Evolutionary conservation across 2,113 vertebrate genomes (phyloP).

Genomic region (Tautogolabrus adspersus): DNA sequence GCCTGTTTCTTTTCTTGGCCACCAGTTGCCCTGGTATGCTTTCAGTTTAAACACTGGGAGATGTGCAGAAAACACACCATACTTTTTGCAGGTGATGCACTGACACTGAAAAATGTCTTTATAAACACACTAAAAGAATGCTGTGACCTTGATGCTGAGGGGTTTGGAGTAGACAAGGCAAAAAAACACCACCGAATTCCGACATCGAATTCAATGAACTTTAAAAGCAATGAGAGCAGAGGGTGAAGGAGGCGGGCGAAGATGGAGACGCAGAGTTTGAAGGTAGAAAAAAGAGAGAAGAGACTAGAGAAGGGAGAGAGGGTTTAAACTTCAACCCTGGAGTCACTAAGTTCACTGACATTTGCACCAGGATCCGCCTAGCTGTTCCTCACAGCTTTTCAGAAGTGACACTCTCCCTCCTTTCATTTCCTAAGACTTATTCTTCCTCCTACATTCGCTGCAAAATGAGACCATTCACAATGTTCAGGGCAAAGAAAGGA

Average conservation of each 20-base stretch:
- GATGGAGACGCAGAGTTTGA: slow-evolving; percentile 45
- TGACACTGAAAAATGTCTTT: slow-evolving; percentile 25
- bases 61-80: slow-evolving; percentile 18
- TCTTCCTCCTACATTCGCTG: slow-evolving; percentile 58
- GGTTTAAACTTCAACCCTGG: slow-evolving; percentile 72
- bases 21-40: slow-evolving; percentile 9
- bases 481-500: slow-evolving; percentile 31
- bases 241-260: slow-evolving; percentile 45
- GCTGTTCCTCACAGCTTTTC: slow-evolving; percentile 67
- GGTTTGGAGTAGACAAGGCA: slow-evolving; percentile 44
- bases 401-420: slow-evolving; percentile 54
- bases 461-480: slow-evolving; percentile 65
- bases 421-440: slow-evolving; percentile 59
- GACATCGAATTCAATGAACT: slow-evolving; percentile 65
- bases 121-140: slow-evolving; percentile 37
- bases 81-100: slow-evolving; percentile 32
- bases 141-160: slow-evolving; percentile 48
- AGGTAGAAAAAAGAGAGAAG: slow-evolving; percentile 33
- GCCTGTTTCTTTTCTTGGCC: slow-evolving; percentile 26
- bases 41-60: slow-evolving; percentile 37
- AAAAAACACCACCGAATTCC: slow-evolving; percentile 61
- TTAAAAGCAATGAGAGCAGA: slow-evolving; percentile 59
- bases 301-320: slow-evolving; percentile 48
- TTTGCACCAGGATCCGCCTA: slow-evolving; percentile 75
- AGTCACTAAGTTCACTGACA: slow-evolving; percentile 81